phyloP scores from a whole-genome alignment of 2,797 vertebrate genomes.

The Dendrocincla fuliginosa region DNA sequence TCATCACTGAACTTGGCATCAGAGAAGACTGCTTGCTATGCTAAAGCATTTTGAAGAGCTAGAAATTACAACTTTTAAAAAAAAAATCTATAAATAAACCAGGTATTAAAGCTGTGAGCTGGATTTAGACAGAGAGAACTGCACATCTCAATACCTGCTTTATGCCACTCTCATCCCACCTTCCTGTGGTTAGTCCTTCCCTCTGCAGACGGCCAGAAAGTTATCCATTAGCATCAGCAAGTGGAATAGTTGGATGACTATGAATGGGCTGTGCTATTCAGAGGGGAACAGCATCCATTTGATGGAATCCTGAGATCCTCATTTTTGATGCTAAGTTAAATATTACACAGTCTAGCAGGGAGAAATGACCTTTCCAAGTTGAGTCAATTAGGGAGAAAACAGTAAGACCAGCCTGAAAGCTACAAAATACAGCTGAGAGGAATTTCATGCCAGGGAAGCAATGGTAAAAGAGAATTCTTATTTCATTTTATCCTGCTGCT shows the following conservation, averaged over 20 bases:
- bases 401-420: neutral
- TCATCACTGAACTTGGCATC: constrained; percentile 53
- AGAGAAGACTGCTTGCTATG: constrained; percentile 15
- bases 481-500: neutral
- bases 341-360: constrained; percentile 32
- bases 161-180: neutral
- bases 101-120: neutral
- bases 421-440: neutral
- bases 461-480: neutral
- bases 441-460: neutral
- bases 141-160: constrained; percentile 29
- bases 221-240: constrained; percentile 35
- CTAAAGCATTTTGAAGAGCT: neutral
- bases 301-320: constrained; percentile 1
- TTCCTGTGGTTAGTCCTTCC: neutral
- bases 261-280: constrained; percentile 57
- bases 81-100: neutral
- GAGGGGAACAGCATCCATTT: constrained; percentile 16
- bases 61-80: neutral
- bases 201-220: constrained; percentile 16
- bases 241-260: constrained; percentile 33
- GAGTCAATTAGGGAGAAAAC: neutral
- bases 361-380: neutral
- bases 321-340: constrained; percentile 58
- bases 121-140: neutral